Percentiles rank a stretch among this genome's conserved stretches.
Conservation (phyloP, 2,888 invertebrate genomes). For the Clunio marinus region DNA sequence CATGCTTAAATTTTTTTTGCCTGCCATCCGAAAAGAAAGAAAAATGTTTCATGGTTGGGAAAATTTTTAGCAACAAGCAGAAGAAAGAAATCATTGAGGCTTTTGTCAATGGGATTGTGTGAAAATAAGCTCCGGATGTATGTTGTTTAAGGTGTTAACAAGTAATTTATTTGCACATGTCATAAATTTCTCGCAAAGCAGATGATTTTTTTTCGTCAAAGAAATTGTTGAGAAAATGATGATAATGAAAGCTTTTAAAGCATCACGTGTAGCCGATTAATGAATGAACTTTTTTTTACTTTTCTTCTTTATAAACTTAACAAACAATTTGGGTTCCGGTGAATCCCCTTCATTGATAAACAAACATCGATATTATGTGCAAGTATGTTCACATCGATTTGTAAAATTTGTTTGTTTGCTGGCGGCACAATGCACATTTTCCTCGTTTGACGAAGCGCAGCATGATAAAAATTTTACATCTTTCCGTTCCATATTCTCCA, state of each 20-base stretch:
- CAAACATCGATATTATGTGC: not conserved
- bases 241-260: too few species aligned
- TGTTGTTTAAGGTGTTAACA: not conserved
- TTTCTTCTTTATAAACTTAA: not conserved
- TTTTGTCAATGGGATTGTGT: not conserved
- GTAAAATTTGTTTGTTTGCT: not conserved
- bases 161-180: not conserved
- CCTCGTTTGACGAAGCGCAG: too few species aligned
- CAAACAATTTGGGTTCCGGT: not conserved
- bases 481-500: conserved; percentile 9
- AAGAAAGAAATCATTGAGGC: not conserved
- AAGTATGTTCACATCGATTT: not conserved
- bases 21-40: not conserved
- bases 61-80: not conserved
- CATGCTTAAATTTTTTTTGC: not conserved
- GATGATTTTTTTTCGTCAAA: too few species aligned
- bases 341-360: not conserved
- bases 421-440: not conserved
- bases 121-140: not conserved
- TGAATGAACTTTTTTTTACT: not conserved
- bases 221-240: not conserved
- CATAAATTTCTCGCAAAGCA: not conserved
- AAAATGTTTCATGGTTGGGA: not conserved
- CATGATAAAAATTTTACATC: not conserved
- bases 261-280: not conserved